Evolutionary conservation across 35 echinoderm and acorn worm species (phyloP), one percentile per base, ranked within the genome.

Genomic region (Amphiura filiformis): DNA sequence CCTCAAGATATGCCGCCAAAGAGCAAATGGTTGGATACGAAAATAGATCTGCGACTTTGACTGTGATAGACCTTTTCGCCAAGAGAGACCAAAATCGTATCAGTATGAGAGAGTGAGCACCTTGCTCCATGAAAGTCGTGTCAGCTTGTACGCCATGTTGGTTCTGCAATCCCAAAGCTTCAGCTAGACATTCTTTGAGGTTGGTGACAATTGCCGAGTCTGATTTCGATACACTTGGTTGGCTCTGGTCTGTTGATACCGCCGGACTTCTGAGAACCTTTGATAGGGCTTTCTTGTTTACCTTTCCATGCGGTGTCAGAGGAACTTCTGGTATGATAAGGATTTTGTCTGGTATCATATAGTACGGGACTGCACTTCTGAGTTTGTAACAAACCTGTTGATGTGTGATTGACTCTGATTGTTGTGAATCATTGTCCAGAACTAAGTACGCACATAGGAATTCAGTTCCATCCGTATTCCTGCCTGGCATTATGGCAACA

Each of bases 31-130:
- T 80, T 4, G 78, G 78, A 80, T 80, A 80, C 35, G 78, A 80
- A 80, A 80, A 80, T 4, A 80, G 35, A n/a, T 80, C 78, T 34
- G 78, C 78, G 4, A 80, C 35, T 80, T 80, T 32, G 2, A 80
- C 38, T 36, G 13, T 80, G 78, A 80, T 36, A 80, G 78, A 34
- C 17, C 31, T 2, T 35, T 32, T 80, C n/a, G 28, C 26, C 35
- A 80, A 35, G 13, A 80, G 34, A 4, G 78, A 80, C 78, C 78
- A 80, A 39, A 80, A 80, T 7, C 78, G 78, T 22, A 80, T 3
- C 4, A 80, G 78, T 80, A 80, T 80, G 35, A 80, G 78, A 80
- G 78, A 80, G 34, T 80, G 78, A 39, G 13, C 78, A 80, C 78
- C 78, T 36, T 80, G 78, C 26, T 80, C 78, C 34, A 39, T 80